phyloP scores from a whole-genome alignment of 1,140 invertebrate species.

The Andricus grossulariae region DNA sequence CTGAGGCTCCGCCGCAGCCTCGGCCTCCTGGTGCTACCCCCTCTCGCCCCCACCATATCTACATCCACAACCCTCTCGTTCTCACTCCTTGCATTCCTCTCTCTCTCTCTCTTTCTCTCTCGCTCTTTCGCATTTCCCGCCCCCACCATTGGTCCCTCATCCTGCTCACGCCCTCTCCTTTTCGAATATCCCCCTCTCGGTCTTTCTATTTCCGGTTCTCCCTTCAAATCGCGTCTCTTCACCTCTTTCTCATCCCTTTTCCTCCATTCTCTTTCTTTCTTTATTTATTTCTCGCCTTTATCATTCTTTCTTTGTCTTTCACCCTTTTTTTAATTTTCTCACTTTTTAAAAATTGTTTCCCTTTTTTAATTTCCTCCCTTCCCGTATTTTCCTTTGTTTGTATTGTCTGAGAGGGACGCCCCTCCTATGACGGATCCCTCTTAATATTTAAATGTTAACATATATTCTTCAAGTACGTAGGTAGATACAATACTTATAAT shows the following conservation, averaged over 20 bases:
- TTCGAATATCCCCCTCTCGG: conserved; percentile 35
- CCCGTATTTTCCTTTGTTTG: no score
- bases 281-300: background rate
- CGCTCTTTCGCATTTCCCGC: conserved; percentile 47
- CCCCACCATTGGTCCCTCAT: conserved; percentile 45
- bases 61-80: conserved; percentile 32
- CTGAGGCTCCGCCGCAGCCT: conserved; percentile 75
- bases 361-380: background rate
- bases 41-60: conserved; percentile 44
- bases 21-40: conserved; percentile 71
- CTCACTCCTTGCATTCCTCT: conserved; percentile 34
- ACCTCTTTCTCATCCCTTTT: conserved; percentile 4
- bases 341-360: background rate
- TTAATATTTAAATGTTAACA: no score
- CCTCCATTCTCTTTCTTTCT: background rate
- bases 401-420: no score
- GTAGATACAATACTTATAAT: no score
- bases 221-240: conserved; percentile 34
- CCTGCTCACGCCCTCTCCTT: conserved; percentile 25
- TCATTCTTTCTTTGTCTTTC: background rate
- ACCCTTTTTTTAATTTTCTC: background rate
- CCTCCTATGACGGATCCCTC: no score
- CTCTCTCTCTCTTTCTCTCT: conserved; percentile 40
- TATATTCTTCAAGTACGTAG: no score
- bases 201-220: conserved; percentile 37